Evolutionary conservation across 92 coral and sea anemone genomes (phyloP), one percentile per base, ranked within the genome.

Genomic region (Epizoanthus stellaris): DNA sequence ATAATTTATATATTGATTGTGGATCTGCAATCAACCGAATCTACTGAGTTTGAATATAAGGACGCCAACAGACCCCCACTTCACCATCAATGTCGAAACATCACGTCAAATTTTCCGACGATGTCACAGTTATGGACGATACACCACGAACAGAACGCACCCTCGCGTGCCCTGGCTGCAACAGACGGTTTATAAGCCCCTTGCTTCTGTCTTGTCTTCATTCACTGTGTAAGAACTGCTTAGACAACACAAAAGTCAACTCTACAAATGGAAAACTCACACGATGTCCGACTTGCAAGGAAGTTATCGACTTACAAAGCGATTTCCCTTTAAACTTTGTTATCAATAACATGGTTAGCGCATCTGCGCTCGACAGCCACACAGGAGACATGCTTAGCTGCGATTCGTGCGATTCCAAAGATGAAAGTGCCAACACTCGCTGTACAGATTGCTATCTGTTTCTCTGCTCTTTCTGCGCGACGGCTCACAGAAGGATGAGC

Each of bases 401-500:
- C 36, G 96, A 93, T 19, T 88, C 87, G 67, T 93, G 96, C 57
- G 96, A 93, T 52, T 72, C 94, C 0, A 81, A 72, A 17, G 92
- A 86, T 0, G 96, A 93, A 62, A 75, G 61, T 19, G 91, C 88
- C 0, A 82, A 87, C 17, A 93, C 79, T 86, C 92, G 92, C 1
- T 93, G 96, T 57, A 82, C 74, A 43, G 90, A 91, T 38, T 93
- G 96, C 14, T 82, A 64, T 23, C 75, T 90, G 4, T 91, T 93
- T 71, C 80, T 93, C 0, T 93, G 96, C 52, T 85, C 69, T 47
- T 93, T 93, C 84, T 93, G 96, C 73, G 89, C 96, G 2, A 93
- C 94, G 1, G 96, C 96, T 1, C 96, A 93, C 74, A 88, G 89
- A 2, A 17, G 96, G 38, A 93, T 93, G 89, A 93, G 90, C 77